Conservation (phyloP, 1,140 invertebrate genomes). For the Myzus persicae region DNA sequence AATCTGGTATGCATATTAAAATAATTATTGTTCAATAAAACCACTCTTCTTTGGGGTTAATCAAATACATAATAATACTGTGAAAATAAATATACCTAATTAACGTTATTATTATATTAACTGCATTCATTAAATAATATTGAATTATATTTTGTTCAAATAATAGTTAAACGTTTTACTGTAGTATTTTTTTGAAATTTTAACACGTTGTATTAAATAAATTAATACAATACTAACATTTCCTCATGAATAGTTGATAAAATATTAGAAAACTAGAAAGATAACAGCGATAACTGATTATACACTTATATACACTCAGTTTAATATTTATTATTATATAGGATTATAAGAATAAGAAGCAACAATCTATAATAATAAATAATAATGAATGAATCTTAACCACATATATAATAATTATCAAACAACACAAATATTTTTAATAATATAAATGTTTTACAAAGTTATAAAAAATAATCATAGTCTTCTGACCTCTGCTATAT, state of each 20-base stretch:
- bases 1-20: background rate
- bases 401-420: conserved; percentile 14
- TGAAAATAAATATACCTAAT: background rate
- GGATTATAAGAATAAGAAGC: background rate
- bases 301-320: background rate
- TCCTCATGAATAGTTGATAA: conserved; percentile 15
- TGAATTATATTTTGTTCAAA: background rate
- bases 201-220: background rate
- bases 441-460: conserved; percentile 6
- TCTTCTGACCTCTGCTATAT: background rate
- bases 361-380: conserved; percentile 23
- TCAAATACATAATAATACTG: background rate
- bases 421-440: background rate
- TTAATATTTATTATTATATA: conserved; percentile 21
- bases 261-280: background rate
- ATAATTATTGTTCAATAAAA: background rate
- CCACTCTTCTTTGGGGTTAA: background rate
- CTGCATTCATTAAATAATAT: background rate
- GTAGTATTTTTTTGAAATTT: background rate
- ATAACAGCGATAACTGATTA: background rate
- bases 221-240: background rate
- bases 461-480: conserved; percentile 16
- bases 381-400: background rate
- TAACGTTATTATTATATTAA: background rate
- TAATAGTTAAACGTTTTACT: background rate